Evolutionary conservation across 2,797 vertebrate genomes (phyloP), one percentile per base, ranked within the genome.

Genomic region (Tamandua tetradactyla): DNA sequence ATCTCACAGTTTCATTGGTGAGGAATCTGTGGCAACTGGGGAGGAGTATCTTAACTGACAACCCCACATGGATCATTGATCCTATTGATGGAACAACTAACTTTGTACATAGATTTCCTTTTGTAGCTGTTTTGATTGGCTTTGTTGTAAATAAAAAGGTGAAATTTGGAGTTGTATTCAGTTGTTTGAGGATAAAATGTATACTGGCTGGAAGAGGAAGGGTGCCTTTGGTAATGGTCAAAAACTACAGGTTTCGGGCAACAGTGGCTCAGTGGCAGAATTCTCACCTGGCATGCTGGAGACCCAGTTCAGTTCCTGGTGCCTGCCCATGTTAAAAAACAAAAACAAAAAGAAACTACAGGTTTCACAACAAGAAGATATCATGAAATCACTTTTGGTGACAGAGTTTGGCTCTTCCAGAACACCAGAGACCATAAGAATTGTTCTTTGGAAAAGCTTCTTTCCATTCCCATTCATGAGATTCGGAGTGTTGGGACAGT

Each of bases 51-150:
- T 96, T 99, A 82, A 99, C 99, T 0, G 98, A 99, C 93, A 98
- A 98, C 83, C 99, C 99, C 3, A 99, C 99, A 0, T 99, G 99
- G 99, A 99, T 99, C 97, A 99, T 99, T 27, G 99, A 99, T 97
- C 99, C 99, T 8, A 98, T 99, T 55, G 99, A 99, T 3, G 99
- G 99, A 79, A 99, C 99, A 0, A 99, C 99, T 59, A 99, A 99
- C 98, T 99, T 99, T 17, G 99, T 99, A 76, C 99, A 99, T 44
- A 98, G 99, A 98, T 99, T 99, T 98, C 99, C 99, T 47, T 99
- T 99, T 98, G 99, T 99, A 97, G 99, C 99, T 84, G 98, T 99
- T 95, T 99, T 99, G 42, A 98, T 99, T 87, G 99, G 99, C 97
- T 99, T 99, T 98, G 98, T 99, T 66, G 99, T 99, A 96, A 99